Base-by-base conservation (phyloP, 2,888 invertebrate genomes). In the Opisthograptis luteolata region DNA sequence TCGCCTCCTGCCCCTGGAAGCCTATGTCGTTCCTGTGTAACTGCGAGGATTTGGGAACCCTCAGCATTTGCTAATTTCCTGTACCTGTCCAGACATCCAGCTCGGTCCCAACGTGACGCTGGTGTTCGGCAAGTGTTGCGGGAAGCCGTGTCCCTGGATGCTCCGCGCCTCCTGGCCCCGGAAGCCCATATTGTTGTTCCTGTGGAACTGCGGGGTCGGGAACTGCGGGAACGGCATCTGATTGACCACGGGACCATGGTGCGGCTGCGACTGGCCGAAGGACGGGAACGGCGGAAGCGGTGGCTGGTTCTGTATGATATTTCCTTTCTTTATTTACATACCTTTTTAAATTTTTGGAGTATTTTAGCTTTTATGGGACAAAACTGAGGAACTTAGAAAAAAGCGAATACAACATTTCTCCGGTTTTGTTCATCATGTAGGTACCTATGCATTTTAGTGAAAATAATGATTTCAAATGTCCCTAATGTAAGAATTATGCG, bases 161-260 rank as follows among this genome's bases (percentile, higher is more conserved):
- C 28, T 39, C 19, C 49, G 35, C 25, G 28, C 9, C 22, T 36
- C 46, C 20, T 19, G 32, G 10, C 7, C 9, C n/a, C 39, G 13
- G 22, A 22, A 35, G 9, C 6, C 10, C 41, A 41, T 15, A 36
- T 41, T 48, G 62, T 70, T 71, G 48, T 68, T 75, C 17, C 65
- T 66, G 17, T 70, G 70, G 64, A 73, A 77, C 54, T 73, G 77
- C 0, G 77, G 79, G 50, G 73, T 75, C 22, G 73, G 73, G 73
- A 78, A 80, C 46, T 76, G 76, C 1, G 84, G 84, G 70, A 70
- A 75, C 1, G 82, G 85, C 12, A 80, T 68, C 43, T 78, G 80
- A 17, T 66, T 67, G n/a, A 76, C 72, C 0, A 67, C 74, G n/a
- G 68, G 76, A 66, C 72, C 71, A 0, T 78, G 76, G 12, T 69